phyloP scores from a whole-genome alignment of 2,113 vertebrate genomes.

The Chitala chitala region DNA sequence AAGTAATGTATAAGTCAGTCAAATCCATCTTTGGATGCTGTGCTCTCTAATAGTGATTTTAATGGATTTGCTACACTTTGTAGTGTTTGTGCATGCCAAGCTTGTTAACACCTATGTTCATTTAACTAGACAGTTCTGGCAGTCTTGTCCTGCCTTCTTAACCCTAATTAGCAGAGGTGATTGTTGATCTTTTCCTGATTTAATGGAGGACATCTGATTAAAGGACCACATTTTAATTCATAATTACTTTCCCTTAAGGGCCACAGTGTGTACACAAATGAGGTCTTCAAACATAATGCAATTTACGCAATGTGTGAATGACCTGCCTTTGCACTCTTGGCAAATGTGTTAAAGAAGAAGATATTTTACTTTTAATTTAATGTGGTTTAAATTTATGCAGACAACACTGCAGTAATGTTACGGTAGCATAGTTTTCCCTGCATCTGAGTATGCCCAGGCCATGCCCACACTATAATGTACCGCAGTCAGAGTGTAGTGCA shows the following conservation, averaged over 20 bases:
- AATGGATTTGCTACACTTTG: not conserved
- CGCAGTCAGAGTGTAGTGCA: too few species aligned
- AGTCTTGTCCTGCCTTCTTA: not conserved
- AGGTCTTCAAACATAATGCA: not conserved
- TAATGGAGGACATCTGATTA: slow-evolving; percentile 15
- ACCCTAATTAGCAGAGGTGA: not conserved
- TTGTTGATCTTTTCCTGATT: not conserved
- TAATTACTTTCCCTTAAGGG: slow-evolving; percentile 8
- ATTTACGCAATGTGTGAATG: not conserved
- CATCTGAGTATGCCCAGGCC: too few species aligned
- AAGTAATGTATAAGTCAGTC: too few species aligned
- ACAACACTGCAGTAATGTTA: too few species aligned
- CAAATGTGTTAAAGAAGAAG: slow-evolving; percentile 1
- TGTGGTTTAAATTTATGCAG: too few species aligned
- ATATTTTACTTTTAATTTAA: not conserved
- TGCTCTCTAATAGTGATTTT: too few species aligned
- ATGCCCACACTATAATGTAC: too few species aligned
- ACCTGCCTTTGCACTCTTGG: not conserved
- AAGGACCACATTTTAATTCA: slow-evolving; percentile 1
- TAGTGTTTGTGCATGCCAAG: not conserved
- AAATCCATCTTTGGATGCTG: too few species aligned
- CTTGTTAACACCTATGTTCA: not conserved
- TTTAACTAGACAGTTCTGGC: not conserved
- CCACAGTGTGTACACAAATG: slow-evolving; percentile 13
- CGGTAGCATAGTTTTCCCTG: too few species aligned